Conservation (phyloP, 53 echinoderm and acorn worm genomes). For the Luidia sarsii region DNA sequence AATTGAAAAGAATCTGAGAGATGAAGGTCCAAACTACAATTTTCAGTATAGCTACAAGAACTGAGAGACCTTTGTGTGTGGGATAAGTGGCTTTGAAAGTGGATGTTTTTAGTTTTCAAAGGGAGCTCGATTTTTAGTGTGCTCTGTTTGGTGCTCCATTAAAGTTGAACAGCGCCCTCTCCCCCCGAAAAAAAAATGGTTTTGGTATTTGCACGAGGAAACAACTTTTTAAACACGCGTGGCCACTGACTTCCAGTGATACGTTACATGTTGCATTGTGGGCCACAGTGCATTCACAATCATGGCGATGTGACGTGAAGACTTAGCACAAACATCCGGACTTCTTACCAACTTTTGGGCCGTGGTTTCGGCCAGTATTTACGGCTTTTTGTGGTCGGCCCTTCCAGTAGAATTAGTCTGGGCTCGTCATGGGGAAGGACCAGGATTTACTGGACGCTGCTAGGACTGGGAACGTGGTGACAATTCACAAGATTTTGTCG, state of each 20-base stretch:
- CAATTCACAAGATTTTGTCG: slow-evolving; percentile 81
- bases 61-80: no score
- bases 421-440: slow-evolving; percentile 83
- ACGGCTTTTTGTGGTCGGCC: background rate
- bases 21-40: no score
- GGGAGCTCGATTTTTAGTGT: no score
- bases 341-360: background rate
- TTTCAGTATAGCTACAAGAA: no score
- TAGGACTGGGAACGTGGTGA: slow-evolving; percentile 77
- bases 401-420: background rate
- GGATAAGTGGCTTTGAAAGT: no score
- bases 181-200: no score
- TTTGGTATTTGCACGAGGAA: no score
- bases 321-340: slow-evolving; percentile 1
- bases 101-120: no score
- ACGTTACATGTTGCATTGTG: slow-evolving; percentile 28
- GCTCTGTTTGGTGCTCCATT: no score
- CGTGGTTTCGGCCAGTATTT: slow-evolving; percentile 14
- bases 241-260: background rate
- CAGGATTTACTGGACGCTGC: slow-evolving; percentile 91
- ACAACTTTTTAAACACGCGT: slow-evolving; percentile 38
- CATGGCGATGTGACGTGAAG: slow-evolving; percentile 35
- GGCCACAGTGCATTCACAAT: background rate
- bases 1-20: no score
- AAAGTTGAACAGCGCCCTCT: no score